A percentile compares a stretch with the other conserved stretches of the same genome.
Evolutionary conservation across 2,888 invertebrate genomes (phyloP).

Genomic region (Panzeria rudis): DNA sequence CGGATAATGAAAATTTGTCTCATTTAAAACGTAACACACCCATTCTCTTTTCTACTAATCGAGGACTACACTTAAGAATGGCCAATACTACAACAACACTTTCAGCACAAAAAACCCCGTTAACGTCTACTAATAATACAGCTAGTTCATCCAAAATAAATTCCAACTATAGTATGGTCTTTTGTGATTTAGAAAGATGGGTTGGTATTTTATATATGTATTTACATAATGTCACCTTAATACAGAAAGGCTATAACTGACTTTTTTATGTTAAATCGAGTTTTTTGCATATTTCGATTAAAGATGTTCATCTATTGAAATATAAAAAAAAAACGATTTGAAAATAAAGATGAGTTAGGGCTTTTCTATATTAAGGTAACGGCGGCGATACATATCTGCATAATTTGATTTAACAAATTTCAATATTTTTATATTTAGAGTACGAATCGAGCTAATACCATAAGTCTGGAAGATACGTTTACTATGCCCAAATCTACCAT

Average conservation of each 20-base stretch:
- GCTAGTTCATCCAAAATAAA: slow-evolving; percentile 1
- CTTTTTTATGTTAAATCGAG: no score
- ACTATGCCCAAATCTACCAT: slow-evolving; percentile 69
- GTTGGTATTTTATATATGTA: slow-evolving; percentile 71
- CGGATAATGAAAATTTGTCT: slow-evolving; percentile 31
- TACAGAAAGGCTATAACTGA: no score
- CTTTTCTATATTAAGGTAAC: no score
- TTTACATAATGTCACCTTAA: no score
- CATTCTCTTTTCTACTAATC: slow-evolving; percentile 81
- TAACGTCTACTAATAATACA: slow-evolving; percentile 7
- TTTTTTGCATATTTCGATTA: no score
- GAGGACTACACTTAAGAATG: slow-evolving; percentile 80
- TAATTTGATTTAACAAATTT: not conserved
- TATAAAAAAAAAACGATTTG: no score
- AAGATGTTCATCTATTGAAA: no score
- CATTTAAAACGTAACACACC: slow-evolving; percentile 77
- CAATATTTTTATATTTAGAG: slow-evolving; percentile 73
- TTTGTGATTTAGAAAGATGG: slow-evolving; percentile 80
- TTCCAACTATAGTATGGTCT: slow-evolving; percentile 75
- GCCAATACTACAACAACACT: slow-evolving; percentile 55
- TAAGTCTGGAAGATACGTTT: slow-evolving; percentile 79
- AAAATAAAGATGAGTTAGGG: no score
- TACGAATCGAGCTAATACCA: slow-evolving; percentile 79
- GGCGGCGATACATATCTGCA: no score
- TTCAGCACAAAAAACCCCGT: not conserved